Conservation (phyloP, 2,888 invertebrate genomes). For the Chaetoderma sp. region DNA sequence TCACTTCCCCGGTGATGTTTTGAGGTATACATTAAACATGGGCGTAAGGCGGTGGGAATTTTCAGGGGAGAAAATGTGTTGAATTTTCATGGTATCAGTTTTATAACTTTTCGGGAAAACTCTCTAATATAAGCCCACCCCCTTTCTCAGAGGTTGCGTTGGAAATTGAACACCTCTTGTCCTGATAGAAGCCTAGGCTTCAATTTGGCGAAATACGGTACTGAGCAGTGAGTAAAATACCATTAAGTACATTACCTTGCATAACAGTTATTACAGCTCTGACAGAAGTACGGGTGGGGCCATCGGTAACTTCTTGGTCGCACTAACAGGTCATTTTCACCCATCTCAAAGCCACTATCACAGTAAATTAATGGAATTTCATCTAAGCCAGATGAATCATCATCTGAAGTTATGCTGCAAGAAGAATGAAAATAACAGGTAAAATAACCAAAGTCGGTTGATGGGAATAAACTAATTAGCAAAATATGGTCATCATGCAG, state of each 20-base stretch:
- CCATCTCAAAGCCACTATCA: constrained; percentile 69
- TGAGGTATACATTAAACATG: too few relatives aligned
- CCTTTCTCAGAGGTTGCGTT: too few relatives aligned
- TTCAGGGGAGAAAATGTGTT: too few relatives aligned
- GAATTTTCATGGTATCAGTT: background rate
- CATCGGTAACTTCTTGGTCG: constrained; percentile 59
- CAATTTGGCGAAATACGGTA: too few relatives aligned
- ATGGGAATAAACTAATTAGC: too few relatives aligned
- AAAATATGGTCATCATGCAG: too few relatives aligned
- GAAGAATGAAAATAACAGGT: background rate
- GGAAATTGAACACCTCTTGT: too few relatives aligned
- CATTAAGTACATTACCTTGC: constrained; percentile 46
- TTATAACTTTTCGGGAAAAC: background rate
- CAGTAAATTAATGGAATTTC: constrained; percentile 66
- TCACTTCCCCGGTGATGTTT: too few relatives aligned
- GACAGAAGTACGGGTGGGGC: constrained; percentile 48
- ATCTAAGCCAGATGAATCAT: constrained; percentile 59
- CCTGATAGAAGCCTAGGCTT: too few relatives aligned
- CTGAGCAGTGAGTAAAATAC: too few relatives aligned
- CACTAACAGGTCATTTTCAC: constrained; percentile 70
- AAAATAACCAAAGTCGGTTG: too few relatives aligned
- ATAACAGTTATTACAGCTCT: constrained; percentile 55
- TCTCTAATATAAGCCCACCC: background rate
- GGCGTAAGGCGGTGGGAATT: too few relatives aligned
- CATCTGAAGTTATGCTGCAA: constrained; percentile 17